Conservation (phyloP, 2,113 vertebrate species). For the Percina caprodes region DNA sequence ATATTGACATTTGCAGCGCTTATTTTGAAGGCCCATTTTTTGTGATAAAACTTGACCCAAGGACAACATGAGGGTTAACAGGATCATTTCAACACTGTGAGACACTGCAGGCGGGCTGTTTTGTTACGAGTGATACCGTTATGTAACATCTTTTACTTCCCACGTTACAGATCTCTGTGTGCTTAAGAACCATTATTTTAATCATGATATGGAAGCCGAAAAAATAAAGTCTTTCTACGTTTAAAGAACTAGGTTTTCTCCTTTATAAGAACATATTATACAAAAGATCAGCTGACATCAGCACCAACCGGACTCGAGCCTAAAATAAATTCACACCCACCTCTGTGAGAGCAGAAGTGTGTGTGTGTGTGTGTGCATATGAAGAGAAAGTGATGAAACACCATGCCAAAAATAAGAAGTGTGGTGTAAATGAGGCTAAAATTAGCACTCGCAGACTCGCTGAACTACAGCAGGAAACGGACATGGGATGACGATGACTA, state of each 20-base stretch:
- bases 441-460: constrained; percentile 23
- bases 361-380: background rate
- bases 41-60: too few relatives aligned
- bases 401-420: background rate
- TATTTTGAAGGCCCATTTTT: too few relatives aligned
- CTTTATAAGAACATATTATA: background rate
- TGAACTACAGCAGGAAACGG: background rate
- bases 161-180: background rate
- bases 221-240: background rate
- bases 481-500: background rate
- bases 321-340: constrained; percentile 21
- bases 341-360: constrained; percentile 8
- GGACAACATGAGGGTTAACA: too few relatives aligned
- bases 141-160: background rate
- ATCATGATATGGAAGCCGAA: background rate
- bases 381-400: constrained; percentile 22
- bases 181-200: background rate
- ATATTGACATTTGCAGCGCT: too few relatives aligned
- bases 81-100: background rate
- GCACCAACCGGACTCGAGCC: background rate
- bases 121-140: too few relatives aligned
- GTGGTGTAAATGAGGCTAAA: constrained; percentile 29
- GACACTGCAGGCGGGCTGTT: background rate
- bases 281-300: background rate
- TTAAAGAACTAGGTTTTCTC: background rate